Evolutionary conservation across 2,888 invertebrate genomes (phyloP).

Genomic region (Taphrorychus bicolor): DNA sequence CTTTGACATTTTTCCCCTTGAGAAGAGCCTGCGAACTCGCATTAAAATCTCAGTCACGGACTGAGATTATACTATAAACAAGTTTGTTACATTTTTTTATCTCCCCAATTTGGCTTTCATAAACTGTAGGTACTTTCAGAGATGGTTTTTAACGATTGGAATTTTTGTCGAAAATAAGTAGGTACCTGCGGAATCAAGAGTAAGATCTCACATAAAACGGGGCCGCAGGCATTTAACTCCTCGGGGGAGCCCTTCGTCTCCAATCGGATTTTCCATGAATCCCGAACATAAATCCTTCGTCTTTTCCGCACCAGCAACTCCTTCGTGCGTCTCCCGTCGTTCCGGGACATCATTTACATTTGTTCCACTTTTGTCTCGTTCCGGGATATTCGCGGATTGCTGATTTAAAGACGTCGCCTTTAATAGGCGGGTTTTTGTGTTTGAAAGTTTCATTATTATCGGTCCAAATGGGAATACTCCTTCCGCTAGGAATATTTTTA

Average conservation of each 20-base stretch:
- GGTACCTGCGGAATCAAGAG: slow-evolving; percentile 15
- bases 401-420: slow-evolving; percentile 10
- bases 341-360: slow-evolving; percentile 49
- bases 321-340: slow-evolving; percentile 32
- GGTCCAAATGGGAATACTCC: neutral
- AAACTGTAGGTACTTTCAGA: neutral
- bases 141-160: neutral
- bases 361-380: slow-evolving; percentile 47
- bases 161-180: neutral
- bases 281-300: slow-evolving; percentile 35
- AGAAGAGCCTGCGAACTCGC: slow-evolving; percentile 8
- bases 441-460: slow-evolving; percentile 1
- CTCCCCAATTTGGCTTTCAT: neutral
- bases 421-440: slow-evolving; percentile 19
- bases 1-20: slow-evolving; percentile 13
- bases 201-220: slow-evolving; percentile 5
- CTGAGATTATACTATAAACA: neutral
- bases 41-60: slow-evolving; percentile 18
- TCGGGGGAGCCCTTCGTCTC: slow-evolving; percentile 36
- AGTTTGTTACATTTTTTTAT: neutral
- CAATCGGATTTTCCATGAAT: slow-evolving; percentile 39
- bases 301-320: slow-evolving; percentile 38
- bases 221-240: slow-evolving; percentile 13
- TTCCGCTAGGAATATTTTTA: neutral
- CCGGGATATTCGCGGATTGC: slow-evolving; percentile 38